phyloP scores from a whole-genome alignment of 2,888 invertebrate species.

The Eristalis tenax region DNA sequence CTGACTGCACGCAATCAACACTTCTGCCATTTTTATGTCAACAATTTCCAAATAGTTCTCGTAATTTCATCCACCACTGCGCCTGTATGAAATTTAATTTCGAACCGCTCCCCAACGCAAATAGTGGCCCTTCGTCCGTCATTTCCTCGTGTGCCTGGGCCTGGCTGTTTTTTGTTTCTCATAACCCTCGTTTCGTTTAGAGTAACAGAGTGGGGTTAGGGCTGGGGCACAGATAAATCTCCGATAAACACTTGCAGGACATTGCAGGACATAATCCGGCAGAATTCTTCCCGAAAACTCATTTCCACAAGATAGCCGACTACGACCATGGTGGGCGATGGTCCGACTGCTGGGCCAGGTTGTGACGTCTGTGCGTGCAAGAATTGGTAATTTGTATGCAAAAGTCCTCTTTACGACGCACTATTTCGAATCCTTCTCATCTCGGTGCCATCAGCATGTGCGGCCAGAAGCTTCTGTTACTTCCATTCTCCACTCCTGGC shows the following conservation, averaged over 20 bases:
- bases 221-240: conserved; percentile 29
- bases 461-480: conserved; percentile 39
- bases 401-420: conserved; percentile 56
- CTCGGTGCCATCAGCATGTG: conserved; percentile 27
- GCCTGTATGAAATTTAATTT: conserved; percentile 32
- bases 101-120: background rate
- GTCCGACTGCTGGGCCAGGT: conserved; percentile 31
- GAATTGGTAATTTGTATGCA: conserved; percentile 65
- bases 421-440: conserved; percentile 40
- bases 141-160: background rate
- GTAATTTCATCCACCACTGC: background rate
- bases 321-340: background rate
- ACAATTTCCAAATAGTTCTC: conserved; percentile 23
- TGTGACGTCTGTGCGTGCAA: conserved; percentile 43
- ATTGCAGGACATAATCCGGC: conserved; percentile 48
- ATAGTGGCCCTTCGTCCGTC: background rate
- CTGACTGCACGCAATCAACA: conserved; percentile 42
- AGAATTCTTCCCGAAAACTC: conserved; percentile 44
- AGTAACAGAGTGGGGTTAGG: background rate
- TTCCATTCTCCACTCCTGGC: background rate
- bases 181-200: conserved; percentile 26
- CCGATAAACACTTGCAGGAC: conserved; percentile 53
- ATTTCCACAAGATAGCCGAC: conserved; percentile 48
- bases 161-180: background rate
- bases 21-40: conserved; percentile 22